phyloP scores from a whole-genome alignment of 2,113 vertebrate species.

The Laticauda laticaudata region DNA sequence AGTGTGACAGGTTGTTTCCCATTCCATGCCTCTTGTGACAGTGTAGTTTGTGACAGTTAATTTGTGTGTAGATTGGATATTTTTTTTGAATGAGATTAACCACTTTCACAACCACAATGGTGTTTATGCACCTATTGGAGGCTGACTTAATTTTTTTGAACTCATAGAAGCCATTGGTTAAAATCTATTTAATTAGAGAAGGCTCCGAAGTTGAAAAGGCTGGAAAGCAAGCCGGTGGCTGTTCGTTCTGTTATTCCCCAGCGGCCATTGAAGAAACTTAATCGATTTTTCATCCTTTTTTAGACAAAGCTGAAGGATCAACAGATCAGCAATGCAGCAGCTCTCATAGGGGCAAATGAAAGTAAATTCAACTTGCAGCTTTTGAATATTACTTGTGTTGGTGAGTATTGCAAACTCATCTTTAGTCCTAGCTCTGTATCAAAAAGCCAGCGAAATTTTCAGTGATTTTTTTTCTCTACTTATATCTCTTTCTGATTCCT shows the following conservation, averaged over 20 bases:
- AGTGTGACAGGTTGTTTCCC: neutral
- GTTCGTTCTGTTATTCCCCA: neutral
- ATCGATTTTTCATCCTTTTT: neutral
- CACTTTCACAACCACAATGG: neutral
- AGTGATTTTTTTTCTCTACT: neutral
- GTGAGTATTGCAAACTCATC: neutral
- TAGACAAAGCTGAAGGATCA: neutral
- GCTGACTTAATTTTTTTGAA: neutral
- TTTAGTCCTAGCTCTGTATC: neutral
- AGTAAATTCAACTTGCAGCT: neutral
- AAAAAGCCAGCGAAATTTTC: neutral
- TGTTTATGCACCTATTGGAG: neutral
- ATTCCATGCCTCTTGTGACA: neutral
- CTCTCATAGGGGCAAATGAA: neutral
- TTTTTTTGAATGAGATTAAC: neutral
- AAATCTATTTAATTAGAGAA: neutral
- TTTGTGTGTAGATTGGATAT: neutral
- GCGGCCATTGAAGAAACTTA: neutral
- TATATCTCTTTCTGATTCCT: neutral
- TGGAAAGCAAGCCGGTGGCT: neutral
- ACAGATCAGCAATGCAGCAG: fast-evolving
- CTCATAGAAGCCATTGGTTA: neutral
- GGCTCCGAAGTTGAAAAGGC: neutral
- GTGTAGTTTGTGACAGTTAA: neutral
- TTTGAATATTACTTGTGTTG: neutral